Percentiles rank a stretch among this genome's conserved stretches.
These are phyloP conservation scores for Brachyistius frenatus DNA, from an alignment of 2,113 vertebrate genomes.

Conservation along the genomic window DNA sequence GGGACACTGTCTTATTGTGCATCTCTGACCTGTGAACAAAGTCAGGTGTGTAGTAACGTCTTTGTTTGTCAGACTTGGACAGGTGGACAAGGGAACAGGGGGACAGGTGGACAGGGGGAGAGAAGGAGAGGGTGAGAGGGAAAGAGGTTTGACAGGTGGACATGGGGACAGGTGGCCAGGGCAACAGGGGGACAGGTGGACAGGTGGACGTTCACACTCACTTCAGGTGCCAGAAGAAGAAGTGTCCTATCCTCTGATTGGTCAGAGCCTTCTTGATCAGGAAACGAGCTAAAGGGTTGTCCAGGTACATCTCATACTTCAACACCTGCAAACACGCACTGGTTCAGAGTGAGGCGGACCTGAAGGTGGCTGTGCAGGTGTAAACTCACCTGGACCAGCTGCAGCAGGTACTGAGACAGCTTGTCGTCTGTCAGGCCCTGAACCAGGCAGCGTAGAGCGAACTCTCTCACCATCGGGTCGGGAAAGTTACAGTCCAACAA, in stretches of 20 bases:
- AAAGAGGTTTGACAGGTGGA: too few species aligned
- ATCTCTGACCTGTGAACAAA: constrained; percentile 90
- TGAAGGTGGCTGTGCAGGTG: background rate
- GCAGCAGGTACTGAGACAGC: constrained; percentile 96
- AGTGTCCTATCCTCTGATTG: constrained; percentile 97
- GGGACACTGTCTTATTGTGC: constrained; percentile 97
- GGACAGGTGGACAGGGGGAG: too few species aligned
- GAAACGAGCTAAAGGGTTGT: constrained; percentile 96
- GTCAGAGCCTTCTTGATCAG: constrained; percentile 95
- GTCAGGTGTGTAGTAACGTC: background rate
- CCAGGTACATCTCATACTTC: constrained; percentile 97
- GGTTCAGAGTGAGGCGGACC: background rate
- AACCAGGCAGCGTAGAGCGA: constrained; percentile 94
- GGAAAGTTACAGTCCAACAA: constrained; percentile 97
- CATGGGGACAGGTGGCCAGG: too few species aligned
- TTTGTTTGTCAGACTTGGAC: too few species aligned
- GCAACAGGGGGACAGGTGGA: background rate
- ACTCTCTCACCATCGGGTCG: constrained; percentile 93
- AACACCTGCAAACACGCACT: constrained; percentile 85
- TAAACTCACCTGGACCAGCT: constrained; percentile 92
- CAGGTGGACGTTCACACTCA: constrained; percentile 74
- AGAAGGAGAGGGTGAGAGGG: too few species aligned
- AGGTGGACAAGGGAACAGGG: too few species aligned
- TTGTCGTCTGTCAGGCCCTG: constrained; percentile 95
- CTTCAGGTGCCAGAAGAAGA: constrained; percentile 99